Evolutionary conservation across 1,140 invertebrate genomes (phyloP), one percentile per base, ranked within the genome.

Genomic region (Melipona quadrifasciata): DNA sequence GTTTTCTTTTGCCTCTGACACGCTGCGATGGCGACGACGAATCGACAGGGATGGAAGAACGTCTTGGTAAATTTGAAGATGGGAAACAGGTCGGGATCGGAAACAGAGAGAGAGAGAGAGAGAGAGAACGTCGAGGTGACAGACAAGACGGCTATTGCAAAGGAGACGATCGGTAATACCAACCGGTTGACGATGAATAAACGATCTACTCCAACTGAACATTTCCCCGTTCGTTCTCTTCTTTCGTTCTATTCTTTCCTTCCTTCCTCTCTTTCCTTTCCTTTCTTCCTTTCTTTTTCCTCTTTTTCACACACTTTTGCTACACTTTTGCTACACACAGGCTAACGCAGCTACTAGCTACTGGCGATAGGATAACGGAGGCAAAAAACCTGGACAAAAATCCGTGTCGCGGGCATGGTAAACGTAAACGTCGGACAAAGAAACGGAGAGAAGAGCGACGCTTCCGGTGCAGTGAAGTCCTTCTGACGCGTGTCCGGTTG

Each of bases 391-490:
- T 24, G 75, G 57, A 61, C 65, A 77, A 68, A 73, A 85, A 80
- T 72, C 61, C 76, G 65, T 51, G 58, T 57, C 53, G 74, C 58
- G 84, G 51, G 64, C 39, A 64, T 65, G 84, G 70, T 64, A 58
- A 67, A 78, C 61, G 67, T 82, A 77, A n/a, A 86, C 73, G 74
- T 82, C 74, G 65, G 57, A 86, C 61, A 82, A 84, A 88, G 74
- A 73, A 70, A 80, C 71, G 82, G 70, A 57, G 70, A 57, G 77
- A 55, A 58, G 70, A 77, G 73, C 75, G 82, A 78, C 84, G 87
- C 86, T 89, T 88, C 83, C 83, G 87, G 75, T 76, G 90, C 82
- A 80, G 19, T 61, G 82, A 34, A 83, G 84, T 90, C 77, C 86
- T 90, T 80, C 64, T 73, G 84, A 81, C 86, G 79, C 82, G 86